Evolutionary conservation across 2,113 vertebrate genomes (phyloP), one percentile per base, ranked within the genome.

Genomic region (Helogale parvula): DNA sequence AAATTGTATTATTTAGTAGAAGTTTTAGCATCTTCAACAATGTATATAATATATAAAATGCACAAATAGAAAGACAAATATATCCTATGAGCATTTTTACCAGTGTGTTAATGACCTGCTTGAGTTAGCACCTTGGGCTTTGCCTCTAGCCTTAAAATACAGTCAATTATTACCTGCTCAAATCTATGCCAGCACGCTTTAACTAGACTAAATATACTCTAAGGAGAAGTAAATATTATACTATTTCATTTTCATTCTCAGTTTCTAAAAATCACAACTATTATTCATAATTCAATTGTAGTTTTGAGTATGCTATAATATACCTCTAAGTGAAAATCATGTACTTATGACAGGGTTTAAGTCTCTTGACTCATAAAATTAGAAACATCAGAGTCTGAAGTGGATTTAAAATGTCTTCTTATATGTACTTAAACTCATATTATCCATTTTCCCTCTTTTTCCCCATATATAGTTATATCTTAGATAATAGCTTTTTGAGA

Each of bases 61-160:
- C 35, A 97, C 82, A 95, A 71, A 77, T 80, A 94, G 11, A 90
- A 96, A 96, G 57, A 13, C 8, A 57, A 88, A 88, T 96, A 68
- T 33, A 96, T 17, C 35, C 82, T 94, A 25, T 68, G 80, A 94
- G 65, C 15, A 85, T 95, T 94, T 95, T 96, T 94, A 45, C 63
- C 57, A 88, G 6, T 23, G 29, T 85, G 21, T 79, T 98, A 98
- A 98, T 93, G 35, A 97, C 19, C 54, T 95, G 33, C 27, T 96
- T 98, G 69, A 97, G 93, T 97, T 92, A 97, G 84, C 38, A 98
- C 88, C 88, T 97, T 97, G 35, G 79, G 94, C 85, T 97, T 98
- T 97, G 54, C 96, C 69, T 97, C 35, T 19, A 96, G 92, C 27
- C 89, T 93, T 97, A 93, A 97, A 98, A 38, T 86, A 63, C 19